These are phyloP conservation scores for Indicator indicator DNA, from an alignment of 2,113 vertebrate species.

Conservation along the genomic window DNA sequence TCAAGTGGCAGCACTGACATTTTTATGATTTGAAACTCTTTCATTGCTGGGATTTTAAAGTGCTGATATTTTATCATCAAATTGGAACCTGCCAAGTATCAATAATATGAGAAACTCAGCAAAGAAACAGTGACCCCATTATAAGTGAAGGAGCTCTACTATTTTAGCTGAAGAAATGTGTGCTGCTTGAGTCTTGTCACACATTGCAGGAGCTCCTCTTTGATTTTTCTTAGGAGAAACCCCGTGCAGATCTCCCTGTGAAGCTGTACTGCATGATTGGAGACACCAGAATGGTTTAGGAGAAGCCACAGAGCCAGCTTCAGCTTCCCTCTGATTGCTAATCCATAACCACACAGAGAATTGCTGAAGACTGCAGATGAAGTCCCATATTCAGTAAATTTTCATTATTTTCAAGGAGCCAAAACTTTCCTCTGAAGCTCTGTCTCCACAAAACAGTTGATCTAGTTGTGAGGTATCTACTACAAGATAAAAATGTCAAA, in stretches of 20 bases:
- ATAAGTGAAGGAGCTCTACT: neutral
- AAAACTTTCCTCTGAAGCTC: neutral
- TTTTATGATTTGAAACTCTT: conserved; percentile 19
- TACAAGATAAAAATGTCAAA: neutral
- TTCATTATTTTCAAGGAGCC: neutral
- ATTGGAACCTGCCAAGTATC: conserved; percentile 30
- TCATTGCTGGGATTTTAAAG: neutral
- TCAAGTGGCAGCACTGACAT: neutral
- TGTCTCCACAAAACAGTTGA: neutral
- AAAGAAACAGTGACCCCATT: conserved; percentile 37
- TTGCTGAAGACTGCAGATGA: neutral
- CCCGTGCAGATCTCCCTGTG: neutral
- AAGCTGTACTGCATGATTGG: neutral
- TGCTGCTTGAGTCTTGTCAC: neutral
- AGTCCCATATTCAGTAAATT: neutral
- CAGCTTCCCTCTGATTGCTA: neutral
- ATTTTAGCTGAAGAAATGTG: conserved; percentile 5
- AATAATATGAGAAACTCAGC: neutral
- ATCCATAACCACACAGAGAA: neutral
- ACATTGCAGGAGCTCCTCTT: neutral
- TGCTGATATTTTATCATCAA: conserved; percentile 35
- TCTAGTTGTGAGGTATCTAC: neutral
- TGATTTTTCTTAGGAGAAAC: neutral
- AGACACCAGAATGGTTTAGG: neutral
- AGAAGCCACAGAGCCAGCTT: neutral